Conservation (phyloP, 2,113 vertebrate species). For the Coturnix japonica region DNA sequence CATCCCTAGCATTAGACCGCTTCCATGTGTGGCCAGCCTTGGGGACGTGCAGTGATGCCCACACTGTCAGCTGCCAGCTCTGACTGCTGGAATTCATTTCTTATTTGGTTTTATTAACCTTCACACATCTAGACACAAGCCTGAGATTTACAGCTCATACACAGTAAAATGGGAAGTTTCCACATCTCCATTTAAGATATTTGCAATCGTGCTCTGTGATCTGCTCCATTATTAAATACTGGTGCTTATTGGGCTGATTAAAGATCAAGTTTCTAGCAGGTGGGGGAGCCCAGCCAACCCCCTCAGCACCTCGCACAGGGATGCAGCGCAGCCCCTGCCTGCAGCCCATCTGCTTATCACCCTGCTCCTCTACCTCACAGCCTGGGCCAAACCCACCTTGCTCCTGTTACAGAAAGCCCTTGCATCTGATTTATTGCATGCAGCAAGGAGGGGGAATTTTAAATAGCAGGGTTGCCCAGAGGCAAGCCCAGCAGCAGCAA, state of each 20-base stretch:
- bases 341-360: not conserved
- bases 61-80: not conserved
- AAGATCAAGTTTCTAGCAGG: not conserved
- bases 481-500: not conserved
- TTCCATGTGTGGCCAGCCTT: not conserved
- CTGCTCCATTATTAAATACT: not conserved
- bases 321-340: not conserved
- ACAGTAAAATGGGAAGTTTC: not conserved
- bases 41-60: not conserved
- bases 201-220: not conserved
- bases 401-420: not conserved
- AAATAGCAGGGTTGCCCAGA: not conserved
- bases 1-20: not conserved
- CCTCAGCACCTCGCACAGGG: not conserved
- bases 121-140: not conserved
- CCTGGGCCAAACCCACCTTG: not conserved
- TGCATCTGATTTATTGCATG: not conserved
- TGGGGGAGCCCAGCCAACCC: not conserved
- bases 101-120: not conserved
- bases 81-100: not conserved
- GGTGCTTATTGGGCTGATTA: not conserved
- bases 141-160: not conserved
- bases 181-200: not conserved
- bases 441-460: not conserved
- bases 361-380: not conserved